Percentiles rank a stretch among this genome's conserved stretches.
phyloP scores from a whole-genome alignment of 2,797 vertebrate genomes.

The Zalophus californianus region DNA sequence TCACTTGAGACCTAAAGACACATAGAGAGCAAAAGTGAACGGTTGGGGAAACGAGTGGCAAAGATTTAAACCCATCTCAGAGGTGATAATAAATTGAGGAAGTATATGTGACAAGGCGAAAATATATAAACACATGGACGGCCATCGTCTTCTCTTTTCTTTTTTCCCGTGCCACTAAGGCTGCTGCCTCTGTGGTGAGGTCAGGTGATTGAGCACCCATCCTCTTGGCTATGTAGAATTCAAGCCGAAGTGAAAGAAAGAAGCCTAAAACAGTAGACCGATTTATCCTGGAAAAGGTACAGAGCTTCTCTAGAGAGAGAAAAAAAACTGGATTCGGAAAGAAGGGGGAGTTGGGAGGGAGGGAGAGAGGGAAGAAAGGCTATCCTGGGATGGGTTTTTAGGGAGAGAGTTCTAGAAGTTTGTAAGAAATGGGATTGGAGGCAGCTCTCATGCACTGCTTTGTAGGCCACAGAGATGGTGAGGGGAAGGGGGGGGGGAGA shows the following conservation, averaged over 20 bases:
- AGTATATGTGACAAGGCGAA: not conserved
- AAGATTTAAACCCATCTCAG: not conserved
- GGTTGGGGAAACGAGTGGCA: not conserved
- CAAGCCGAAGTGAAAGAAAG: not conserved
- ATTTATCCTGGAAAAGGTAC: not conserved
- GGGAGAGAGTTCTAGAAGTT: not conserved
- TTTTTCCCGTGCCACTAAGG: not conserved
- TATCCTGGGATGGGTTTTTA: not conserved
- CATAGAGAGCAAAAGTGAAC: not conserved
- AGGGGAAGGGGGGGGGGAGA: not conserved
- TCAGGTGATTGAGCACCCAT: not conserved
- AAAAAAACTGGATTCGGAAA: conserved; percentile 16
- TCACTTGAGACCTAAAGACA: not conserved
- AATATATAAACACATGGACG: not conserved
- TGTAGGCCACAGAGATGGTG: not conserved
- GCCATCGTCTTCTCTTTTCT: not conserved
- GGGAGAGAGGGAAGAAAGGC: not conserved
- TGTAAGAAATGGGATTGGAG: not conserved
- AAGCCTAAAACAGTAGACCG: not conserved
- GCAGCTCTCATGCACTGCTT: not conserved
- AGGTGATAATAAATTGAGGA: not conserved
- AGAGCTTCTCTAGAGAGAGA: not conserved
- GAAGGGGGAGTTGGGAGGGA: fast-evolving
- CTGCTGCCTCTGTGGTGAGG: not conserved
- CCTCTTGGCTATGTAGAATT: not conserved